A percentile compares a stretch with the other conserved stretches of the same genome.
Conservation (phyloP, 1,140 invertebrate species). For the Diachasma alloeum region DNA sequence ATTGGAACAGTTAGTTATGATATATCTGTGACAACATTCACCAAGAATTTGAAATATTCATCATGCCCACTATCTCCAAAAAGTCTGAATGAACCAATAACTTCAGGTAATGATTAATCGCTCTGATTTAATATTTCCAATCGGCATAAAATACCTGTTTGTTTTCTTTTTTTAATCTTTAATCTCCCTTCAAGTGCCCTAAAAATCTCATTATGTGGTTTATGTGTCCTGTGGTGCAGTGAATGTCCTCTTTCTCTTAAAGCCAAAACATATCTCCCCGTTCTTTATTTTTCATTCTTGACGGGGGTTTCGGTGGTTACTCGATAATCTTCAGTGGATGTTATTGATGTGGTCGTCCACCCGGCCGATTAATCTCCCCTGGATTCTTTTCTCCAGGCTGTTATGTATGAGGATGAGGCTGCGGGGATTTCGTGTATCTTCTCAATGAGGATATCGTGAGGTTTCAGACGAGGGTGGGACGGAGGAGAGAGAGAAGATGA, state of each 20-base stretch:
- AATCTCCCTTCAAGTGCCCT: slow-evolving; percentile 15
- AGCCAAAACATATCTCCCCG: not conserved
- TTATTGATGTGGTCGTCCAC: slow-evolving; percentile 13
- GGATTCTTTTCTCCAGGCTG: not conserved
- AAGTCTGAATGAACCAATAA: too few species aligned
- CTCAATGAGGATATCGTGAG: not conserved
- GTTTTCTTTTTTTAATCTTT: not conserved
- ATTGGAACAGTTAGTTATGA: too few species aligned
- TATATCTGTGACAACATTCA: too few species aligned
- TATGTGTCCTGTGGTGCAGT: not conserved
- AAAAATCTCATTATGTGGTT: slow-evolving; percentile 31
- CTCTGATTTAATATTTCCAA: too few species aligned
- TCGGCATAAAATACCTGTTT: not conserved
- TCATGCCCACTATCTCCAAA: too few species aligned
- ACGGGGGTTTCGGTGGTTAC: not conserved
- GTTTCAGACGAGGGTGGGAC: not conserved
- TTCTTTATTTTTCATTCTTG: not conserved
- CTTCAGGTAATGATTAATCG: too few species aligned
- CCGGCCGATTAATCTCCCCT: slow-evolving; percentile 12
- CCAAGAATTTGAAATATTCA: too few species aligned
- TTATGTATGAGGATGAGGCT: not conserved
- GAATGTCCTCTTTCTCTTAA: not conserved
- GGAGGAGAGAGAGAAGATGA: not conserved
- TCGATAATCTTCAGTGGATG: not conserved
- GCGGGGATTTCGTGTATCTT: not conserved